Evolutionary conservation across 92 coral and sea anemone genomes (phyloP).

Genomic region (Paragorgia papillata): DNA sequence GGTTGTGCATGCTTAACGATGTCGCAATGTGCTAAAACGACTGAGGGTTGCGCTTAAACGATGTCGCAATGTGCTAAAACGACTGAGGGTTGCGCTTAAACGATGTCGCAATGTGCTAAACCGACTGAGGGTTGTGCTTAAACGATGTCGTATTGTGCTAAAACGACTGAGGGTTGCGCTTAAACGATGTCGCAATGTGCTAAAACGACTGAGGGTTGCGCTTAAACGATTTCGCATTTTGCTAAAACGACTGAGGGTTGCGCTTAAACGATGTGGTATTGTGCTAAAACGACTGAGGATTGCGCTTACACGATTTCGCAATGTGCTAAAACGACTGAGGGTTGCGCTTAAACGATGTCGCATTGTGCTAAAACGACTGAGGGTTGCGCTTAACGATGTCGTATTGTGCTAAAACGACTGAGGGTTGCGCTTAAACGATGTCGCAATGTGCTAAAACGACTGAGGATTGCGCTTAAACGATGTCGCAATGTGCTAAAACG

Average conservation of each 20-base stretch:
- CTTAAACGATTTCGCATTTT: too few species aligned
- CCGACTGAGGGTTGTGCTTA: neutral
- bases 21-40: too few species aligned
- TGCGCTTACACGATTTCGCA: neutral
- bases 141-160: neutral
- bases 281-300: neutral
- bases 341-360: neutral
- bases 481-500: neutral
- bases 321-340: neutral
- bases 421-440: neutral
- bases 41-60: too few species aligned
- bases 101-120: too few species aligned
- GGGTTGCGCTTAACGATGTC: neutral
- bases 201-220: too few species aligned
- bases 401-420: neutral
- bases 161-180: neutral
- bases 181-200: too few species aligned
- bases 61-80: too few species aligned
- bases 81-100: too few species aligned
- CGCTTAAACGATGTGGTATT: too few species aligned
- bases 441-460: slow-evolving; percentile 1
- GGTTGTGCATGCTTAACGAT: too few species aligned
- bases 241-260: too few species aligned
- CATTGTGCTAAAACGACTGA: neutral
- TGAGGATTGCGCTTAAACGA: neutral